Conservation (phyloP, 2,888 invertebrate species). For the Argyra leucocephala region DNA sequence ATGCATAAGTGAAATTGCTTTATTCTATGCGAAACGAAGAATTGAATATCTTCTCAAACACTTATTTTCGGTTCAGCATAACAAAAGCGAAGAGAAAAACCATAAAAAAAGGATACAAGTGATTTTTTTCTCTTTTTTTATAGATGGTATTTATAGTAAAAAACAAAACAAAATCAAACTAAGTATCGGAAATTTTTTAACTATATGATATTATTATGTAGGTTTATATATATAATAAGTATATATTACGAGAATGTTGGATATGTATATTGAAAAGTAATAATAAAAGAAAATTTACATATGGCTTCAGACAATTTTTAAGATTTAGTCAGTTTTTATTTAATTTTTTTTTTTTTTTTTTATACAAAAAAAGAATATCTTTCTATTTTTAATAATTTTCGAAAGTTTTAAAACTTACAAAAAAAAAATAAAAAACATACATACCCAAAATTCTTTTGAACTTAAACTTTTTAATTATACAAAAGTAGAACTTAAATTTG, state of each 20-base stretch:
- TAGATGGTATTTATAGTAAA: background rate
- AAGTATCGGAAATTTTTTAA: no score
- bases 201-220: background rate
- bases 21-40: no score
- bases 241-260: background rate
- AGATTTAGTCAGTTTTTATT: background rate
- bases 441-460: no score
- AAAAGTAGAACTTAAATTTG: no score
- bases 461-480: no score
- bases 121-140: background rate
- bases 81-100: background rate
- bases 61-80: background rate
- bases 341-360: no score
- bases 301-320: conserved; percentile 1
- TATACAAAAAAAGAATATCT: no score
- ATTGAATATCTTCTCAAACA: conserved; percentile 1
- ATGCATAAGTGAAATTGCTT: no score
- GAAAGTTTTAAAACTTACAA: no score
- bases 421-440: no score
- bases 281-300: background rate
- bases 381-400: no score
- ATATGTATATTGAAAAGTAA: background rate
- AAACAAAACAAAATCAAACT: no score
- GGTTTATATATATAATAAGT: background rate
- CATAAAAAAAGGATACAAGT: background rate